phyloP scores from a whole-genome alignment of 2,113 vertebrate genomes.

The Acinonyx jubatus region DNA sequence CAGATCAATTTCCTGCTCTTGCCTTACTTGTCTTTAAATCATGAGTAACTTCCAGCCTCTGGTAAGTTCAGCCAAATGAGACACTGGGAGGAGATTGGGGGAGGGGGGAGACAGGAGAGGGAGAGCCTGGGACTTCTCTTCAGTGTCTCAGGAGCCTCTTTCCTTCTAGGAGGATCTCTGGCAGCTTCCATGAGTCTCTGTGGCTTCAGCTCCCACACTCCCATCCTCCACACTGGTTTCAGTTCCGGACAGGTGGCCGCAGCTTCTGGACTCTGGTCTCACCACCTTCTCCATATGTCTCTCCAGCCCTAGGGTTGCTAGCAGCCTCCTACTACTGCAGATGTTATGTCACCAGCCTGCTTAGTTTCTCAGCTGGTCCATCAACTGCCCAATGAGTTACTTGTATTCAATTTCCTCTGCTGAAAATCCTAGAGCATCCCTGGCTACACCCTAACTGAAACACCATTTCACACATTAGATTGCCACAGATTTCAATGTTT shows the following conservation, averaged over 20 bases:
- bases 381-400: neutral
- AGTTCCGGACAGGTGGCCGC: neutral
- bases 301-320: rapidly evolving
- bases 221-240: too few species aligned
- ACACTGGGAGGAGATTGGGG: neutral
- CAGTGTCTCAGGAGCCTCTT: neutral
- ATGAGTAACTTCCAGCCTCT: neutral
- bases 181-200: neutral
- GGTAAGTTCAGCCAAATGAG: neutral
- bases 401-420: neutral
- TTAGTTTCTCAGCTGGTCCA: neutral
- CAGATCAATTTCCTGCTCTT: neutral
- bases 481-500: neutral
- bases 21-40: neutral
- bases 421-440: neutral
- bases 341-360: neutral
- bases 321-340: neutral
- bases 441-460: neutral
- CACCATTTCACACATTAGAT: neutral
- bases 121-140: neutral
- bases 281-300: neutral
- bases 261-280: neutral
- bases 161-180: neutral
- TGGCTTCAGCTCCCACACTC: neutral
- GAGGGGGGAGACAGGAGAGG: rapidly evolving